phyloP scores from a whole-genome alignment of 2,888 invertebrate genomes.

The Oscheius sp. region DNA sequence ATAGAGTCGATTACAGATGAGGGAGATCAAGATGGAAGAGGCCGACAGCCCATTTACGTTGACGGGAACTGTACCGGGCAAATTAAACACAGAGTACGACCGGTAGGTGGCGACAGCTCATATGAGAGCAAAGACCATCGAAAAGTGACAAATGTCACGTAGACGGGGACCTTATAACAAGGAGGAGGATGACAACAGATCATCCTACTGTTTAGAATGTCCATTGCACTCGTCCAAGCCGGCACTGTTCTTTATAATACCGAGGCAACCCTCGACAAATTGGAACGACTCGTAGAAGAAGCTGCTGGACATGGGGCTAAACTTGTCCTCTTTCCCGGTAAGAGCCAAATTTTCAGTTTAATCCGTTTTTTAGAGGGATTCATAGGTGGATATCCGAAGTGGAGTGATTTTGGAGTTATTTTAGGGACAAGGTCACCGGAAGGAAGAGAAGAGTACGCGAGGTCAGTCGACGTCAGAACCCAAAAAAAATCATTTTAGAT shows the following conservation, averaged over 20 bases:
- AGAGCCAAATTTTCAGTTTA: not conserved
- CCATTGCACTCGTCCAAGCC: slow-evolving; percentile 64
- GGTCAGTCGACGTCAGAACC: not conserved
- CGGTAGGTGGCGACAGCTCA: not conserved
- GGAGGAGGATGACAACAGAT: not conserved
- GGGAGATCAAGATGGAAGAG: not conserved
- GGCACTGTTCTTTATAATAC: slow-evolving; percentile 66
- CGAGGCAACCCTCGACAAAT: slow-evolving; percentile 48
- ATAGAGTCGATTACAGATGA: not conserved
- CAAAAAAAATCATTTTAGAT: slow-evolving; percentile 39
- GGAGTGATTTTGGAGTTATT: slow-evolving; percentile 65
- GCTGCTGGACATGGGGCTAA: slow-evolving; percentile 57
- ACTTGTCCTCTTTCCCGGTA: slow-evolving; percentile 66
- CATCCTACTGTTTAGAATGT: slow-evolving; percentile 19
- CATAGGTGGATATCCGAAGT: slow-evolving; percentile 69
- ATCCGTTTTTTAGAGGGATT: slow-evolving; percentile 59
- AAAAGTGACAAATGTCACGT: slow-evolving; percentile 20
- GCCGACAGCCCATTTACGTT: not conserved
- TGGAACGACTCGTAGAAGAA: slow-evolving; percentile 47
- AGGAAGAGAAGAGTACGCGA: slow-evolving; percentile 59
- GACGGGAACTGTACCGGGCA: too few relatives aligned
- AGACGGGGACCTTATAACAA: slow-evolving; percentile 3
- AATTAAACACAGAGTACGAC: too few relatives aligned
- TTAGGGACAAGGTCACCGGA: slow-evolving; percentile 63
- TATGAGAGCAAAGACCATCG: slow-evolving; percentile 2